Evolutionary conservation across 1,140 invertebrate species (phyloP).

Genomic region (Cryptotermes secundus): DNA sequence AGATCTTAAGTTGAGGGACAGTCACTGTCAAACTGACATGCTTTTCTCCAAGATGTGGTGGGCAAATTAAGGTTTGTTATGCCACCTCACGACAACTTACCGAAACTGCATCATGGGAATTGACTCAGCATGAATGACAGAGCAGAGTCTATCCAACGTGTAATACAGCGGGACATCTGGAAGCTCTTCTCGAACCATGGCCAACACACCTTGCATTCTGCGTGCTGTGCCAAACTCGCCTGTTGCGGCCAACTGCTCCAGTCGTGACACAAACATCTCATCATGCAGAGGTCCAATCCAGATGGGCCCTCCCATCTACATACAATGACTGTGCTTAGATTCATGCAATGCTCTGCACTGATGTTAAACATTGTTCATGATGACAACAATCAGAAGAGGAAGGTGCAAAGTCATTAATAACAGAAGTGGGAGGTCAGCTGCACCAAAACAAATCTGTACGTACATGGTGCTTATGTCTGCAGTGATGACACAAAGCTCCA

Average conservation of each 20-base stretch:
- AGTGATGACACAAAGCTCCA: conserved; percentile 69
- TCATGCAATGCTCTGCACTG: too few relatives aligned
- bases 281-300: conserved; percentile 88
- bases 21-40: too few relatives aligned
- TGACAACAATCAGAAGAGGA: neutral
- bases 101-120: conserved; percentile 65
- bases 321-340: conserved; percentile 33
- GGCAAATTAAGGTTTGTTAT: too few relatives aligned
- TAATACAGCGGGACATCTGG: conserved; percentile 86
- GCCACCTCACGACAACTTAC: conserved; percentile 44
- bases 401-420: too few relatives aligned
- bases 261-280: conserved; percentile 66
- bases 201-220: conserved; percentile 72
- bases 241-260: conserved; percentile 51
- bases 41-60: too few relatives aligned
- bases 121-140: conserved; percentile 63
- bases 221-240: conserved; percentile 64
- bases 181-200: conserved; percentile 76
- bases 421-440: too few relatives aligned
- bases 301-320: conserved; percentile 87
- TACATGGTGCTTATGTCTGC: conserved; percentile 70
- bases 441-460: conserved; percentile 40
- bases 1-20: too few relatives aligned
- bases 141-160: conserved; percentile 63
- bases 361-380: neutral